These are phyloP conservation scores for Drosophila ohnishii DNA, from an alignment of 1,140 invertebrate species.

Conservation along the genomic window DNA sequence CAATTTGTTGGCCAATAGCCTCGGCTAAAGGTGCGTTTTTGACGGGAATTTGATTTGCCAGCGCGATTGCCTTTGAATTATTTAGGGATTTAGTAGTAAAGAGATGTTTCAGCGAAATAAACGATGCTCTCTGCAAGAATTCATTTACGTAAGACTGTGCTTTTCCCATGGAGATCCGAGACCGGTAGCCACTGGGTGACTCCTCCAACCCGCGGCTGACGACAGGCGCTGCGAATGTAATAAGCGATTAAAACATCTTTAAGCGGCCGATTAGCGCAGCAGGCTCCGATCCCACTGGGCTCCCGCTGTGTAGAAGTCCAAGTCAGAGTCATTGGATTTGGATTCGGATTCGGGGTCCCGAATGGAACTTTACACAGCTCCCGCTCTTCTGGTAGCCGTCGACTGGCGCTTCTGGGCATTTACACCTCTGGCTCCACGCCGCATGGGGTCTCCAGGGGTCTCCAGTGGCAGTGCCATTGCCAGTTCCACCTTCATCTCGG, in stretches of 20 bases:
- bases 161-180: not conserved
- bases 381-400: slow-evolving; percentile 24
- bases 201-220: no score
- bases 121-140: not conserved
- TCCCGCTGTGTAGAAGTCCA: slow-evolving; percentile 39
- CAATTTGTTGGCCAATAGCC: slow-evolving; percentile 39
- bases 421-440: slow-evolving; percentile 62
- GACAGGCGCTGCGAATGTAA: slow-evolving; percentile 67
- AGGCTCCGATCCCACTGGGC: slow-evolving; percentile 31
- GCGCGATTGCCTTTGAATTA: not conserved
- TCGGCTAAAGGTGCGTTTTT: slow-evolving; percentile 8
- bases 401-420: slow-evolving; percentile 70
- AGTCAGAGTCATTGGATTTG: slow-evolving; percentile 18
- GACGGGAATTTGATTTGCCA: slow-evolving; percentile 20
- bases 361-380: slow-evolving; percentile 34
- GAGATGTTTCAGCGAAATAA: not conserved
- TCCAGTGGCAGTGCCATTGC: not conserved
- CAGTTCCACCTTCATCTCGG: not conserved
- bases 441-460: slow-evolving; percentile 37
- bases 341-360: not conserved
- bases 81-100: not conserved
- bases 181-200: slow-evolving; percentile 21
- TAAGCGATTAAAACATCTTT: slow-evolving; percentile 81
- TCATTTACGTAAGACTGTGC: not conserved
- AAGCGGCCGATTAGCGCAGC: slow-evolving; percentile 77